phyloP scores from a whole-genome alignment of 2,888 invertebrate species.

The Clanis bilineata region DNA sequence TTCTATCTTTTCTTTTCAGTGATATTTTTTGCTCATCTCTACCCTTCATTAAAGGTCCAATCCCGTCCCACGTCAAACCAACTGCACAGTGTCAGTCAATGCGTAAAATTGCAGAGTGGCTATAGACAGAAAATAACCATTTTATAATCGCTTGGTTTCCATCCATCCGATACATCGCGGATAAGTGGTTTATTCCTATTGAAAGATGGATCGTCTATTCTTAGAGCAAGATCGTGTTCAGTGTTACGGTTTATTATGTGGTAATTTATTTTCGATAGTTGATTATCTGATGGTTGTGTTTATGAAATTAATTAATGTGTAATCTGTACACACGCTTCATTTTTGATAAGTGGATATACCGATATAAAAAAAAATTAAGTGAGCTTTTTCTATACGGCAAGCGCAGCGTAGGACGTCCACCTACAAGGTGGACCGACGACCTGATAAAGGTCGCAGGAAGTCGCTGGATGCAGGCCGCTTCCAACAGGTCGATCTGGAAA shows the following conservation, averaged over 20 bases:
- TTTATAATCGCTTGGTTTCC: constrained; percentile 38
- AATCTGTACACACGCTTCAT: too few relatives aligned
- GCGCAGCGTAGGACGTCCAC: too few relatives aligned
- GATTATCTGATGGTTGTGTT: background rate
- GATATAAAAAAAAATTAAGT: too few relatives aligned
- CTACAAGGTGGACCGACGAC: too few relatives aligned
- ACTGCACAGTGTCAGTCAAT: background rate
- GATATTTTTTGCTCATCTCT: too few relatives aligned
- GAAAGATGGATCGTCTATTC: constrained; percentile 6
- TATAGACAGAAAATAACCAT: constrained; percentile 30
- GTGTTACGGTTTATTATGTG: background rate
- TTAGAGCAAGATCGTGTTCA: background rate
- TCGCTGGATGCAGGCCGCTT: too few relatives aligned
- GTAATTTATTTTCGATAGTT: background rate
- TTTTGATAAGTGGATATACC: too few relatives aligned
- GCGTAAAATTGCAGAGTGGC: background rate
- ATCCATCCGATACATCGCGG: constrained; percentile 13
- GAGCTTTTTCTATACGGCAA: too few relatives aligned
- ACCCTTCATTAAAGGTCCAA: background rate
- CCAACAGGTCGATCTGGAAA: too few relatives aligned
- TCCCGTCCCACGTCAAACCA: background rate
- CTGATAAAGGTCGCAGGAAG: too few relatives aligned
- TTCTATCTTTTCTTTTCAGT: too few relatives aligned
- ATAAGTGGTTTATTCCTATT: background rate
- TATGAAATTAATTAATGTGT: too few relatives aligned